phyloP scores from a whole-genome alignment of 2,797 vertebrate genomes.

The Alca torda region DNA sequence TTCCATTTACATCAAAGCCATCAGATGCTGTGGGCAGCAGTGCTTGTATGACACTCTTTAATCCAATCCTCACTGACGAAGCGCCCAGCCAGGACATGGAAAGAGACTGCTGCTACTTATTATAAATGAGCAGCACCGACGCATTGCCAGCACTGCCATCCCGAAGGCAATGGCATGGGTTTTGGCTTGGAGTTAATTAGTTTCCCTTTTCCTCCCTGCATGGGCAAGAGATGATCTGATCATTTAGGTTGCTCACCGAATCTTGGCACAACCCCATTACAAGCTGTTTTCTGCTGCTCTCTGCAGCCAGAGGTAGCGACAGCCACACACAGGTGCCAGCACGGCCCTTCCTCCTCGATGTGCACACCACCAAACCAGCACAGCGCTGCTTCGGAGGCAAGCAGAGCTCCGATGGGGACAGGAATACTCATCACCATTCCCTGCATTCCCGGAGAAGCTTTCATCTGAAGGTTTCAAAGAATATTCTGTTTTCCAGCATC shows the following conservation, averaged over 20 bases:
- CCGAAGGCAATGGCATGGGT: not conserved
- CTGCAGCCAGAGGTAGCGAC: not conserved
- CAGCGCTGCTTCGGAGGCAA: fast-evolving
- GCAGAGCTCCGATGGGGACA: not conserved
- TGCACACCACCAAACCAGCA: not conserved
- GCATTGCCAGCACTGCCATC: not conserved
- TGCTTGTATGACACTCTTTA: not conserved
- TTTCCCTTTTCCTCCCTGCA: not conserved
- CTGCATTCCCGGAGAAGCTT: not conserved
- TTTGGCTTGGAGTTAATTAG: not conserved
- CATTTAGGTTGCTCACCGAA: not conserved
- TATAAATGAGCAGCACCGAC: not conserved
- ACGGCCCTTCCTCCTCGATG: not conserved
- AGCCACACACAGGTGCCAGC: not conserved
- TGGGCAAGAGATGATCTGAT: not conserved
- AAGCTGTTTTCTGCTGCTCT: not conserved
- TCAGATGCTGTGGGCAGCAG: slow-evolving; percentile 14
- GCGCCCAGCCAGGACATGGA: not conserved
- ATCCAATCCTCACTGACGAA: slow-evolving; percentile 6
- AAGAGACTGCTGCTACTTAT: not conserved
- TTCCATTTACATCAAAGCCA: slow-evolving; percentile 47
- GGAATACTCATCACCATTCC: not conserved
- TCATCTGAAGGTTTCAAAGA: not conserved
- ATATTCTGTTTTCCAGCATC: not conserved
- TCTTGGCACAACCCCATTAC: not conserved